phyloP scores from a whole-genome alignment of 1,140 invertebrate species.

The Frieseomelitta varia region DNA sequence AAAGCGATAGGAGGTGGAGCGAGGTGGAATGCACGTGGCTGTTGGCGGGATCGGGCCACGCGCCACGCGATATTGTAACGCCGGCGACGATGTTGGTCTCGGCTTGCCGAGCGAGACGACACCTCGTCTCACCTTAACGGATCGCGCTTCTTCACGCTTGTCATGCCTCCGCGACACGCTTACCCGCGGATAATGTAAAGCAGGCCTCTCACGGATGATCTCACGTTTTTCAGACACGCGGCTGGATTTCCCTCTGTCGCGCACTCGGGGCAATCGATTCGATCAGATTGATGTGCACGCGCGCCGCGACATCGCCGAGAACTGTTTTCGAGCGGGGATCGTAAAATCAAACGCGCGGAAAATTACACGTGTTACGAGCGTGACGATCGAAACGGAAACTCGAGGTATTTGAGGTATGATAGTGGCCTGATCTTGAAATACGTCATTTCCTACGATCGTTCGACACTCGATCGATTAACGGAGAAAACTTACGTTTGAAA shows the following conservation, averaged over 20 bases:
- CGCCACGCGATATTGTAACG: conserved; percentile 52
- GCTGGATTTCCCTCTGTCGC: conserved; percentile 4
- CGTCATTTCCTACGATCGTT: background rate
- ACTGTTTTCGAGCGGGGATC: background rate
- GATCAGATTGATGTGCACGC: background rate
- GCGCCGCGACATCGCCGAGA: background rate
- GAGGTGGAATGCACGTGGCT: conserved; percentile 35
- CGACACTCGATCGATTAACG: background rate
- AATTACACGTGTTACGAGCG: background rate
- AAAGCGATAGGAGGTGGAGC: background rate
- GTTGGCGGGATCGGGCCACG: conserved; percentile 34
- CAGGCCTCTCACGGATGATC: conserved; percentile 39
- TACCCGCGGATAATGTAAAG: conserved; percentile 57
- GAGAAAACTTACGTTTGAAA: no score
- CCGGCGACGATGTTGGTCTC: conserved; percentile 13
- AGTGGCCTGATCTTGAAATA: background rate
- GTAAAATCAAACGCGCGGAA: background rate
- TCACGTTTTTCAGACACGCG: conserved; percentile 47
- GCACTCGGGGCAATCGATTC: background rate
- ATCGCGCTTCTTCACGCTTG: conserved; percentile 66
- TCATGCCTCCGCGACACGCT: conserved; percentile 54
- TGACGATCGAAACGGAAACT: background rate
- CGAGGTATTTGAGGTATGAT: background rate
- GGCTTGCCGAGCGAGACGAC: conserved; percentile 48
- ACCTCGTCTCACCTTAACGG: conserved; percentile 66